phyloP scores from a whole-genome alignment of 2,888 invertebrate genomes.

The Lepas anatifera region DNA sequence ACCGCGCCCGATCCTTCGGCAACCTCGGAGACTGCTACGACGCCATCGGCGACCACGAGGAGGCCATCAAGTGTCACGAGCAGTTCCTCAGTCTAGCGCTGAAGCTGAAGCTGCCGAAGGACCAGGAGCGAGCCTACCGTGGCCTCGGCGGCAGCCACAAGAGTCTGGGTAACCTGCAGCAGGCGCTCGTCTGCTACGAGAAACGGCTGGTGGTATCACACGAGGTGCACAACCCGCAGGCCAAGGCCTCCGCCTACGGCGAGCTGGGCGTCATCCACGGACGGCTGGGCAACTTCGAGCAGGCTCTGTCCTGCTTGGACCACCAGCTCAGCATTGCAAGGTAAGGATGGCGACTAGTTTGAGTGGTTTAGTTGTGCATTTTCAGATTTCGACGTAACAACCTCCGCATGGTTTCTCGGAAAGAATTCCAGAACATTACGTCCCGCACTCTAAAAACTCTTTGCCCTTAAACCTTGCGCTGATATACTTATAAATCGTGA shows the following conservation, averaged over 20 bases:
- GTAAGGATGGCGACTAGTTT: too few relatives aligned
- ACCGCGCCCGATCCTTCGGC: slow-evolving; percentile 77
- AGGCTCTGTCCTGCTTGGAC: slow-evolving; percentile 83
- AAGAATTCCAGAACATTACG: too few relatives aligned
- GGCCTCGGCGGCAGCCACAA: slow-evolving; percentile 66
- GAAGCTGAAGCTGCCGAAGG: slow-evolving; percentile 50
- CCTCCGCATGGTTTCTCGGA: too few relatives aligned
- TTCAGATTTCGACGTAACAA: too few relatives aligned
- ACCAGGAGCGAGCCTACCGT: slow-evolving; percentile 42
- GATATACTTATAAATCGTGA: too few relatives aligned
- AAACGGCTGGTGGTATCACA: slow-evolving; percentile 87
- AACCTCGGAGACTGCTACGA: slow-evolving; percentile 92
- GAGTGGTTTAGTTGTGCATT: too few relatives aligned
- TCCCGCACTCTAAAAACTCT: too few relatives aligned
- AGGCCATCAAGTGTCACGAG: slow-evolving; percentile 81
- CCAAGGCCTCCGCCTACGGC: slow-evolving; percentile 85
- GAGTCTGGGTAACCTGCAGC: slow-evolving; percentile 69
- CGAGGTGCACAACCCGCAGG: slow-evolving; percentile 71
- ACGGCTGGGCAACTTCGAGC: slow-evolving; percentile 64
- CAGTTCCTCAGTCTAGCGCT: slow-evolving; percentile 82
- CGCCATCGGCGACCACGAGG: slow-evolving; percentile 88
- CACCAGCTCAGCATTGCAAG: slow-evolving; percentile 77
- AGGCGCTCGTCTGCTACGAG: slow-evolving; percentile 85
- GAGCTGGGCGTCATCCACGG: slow-evolving; percentile 63
- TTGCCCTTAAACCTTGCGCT: too few relatives aligned